A percentile compares a stretch with the other conserved stretches of the same genome.
Conservation (phyloP, 1,140 invertebrate genomes). For the Hylaeus volcanicus region DNA sequence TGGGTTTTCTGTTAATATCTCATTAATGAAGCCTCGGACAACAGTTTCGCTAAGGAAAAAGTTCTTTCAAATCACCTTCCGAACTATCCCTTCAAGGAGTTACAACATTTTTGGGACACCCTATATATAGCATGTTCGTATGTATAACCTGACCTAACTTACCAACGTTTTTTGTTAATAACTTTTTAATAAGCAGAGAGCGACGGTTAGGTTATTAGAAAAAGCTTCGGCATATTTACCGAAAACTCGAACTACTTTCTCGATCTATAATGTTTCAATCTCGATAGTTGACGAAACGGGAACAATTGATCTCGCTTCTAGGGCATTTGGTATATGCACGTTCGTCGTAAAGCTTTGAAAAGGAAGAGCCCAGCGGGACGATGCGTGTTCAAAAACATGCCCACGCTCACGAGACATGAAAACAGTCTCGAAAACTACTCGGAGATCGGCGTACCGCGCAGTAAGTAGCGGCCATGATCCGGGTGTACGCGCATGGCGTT, state of each 20-base stretch:
- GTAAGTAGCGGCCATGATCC: slow-evolving; percentile 73
- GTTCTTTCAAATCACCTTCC: no score
- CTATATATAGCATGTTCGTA: no score
- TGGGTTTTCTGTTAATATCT: no score
- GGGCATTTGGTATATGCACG: slow-evolving; percentile 49
- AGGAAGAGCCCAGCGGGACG: slow-evolving; percentile 1
- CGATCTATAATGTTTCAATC: slow-evolving; percentile 49
- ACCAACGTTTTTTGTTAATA: no score
- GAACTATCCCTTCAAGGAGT: no score
- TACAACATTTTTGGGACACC: no score
- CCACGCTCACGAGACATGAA: slow-evolving; percentile 58
- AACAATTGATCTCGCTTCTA: slow-evolving; percentile 56
- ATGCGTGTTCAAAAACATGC: slow-evolving; percentile 54
- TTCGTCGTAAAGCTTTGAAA: slow-evolving; percentile 47
- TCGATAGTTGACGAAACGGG: slow-evolving; percentile 41
- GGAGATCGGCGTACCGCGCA: slow-evolving; percentile 52
- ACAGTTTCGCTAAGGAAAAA: no score
- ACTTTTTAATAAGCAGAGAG: no score
- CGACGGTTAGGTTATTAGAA: no score
- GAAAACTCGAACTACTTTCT: background rate
- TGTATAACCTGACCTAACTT: no score
- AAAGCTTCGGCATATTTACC: no score
- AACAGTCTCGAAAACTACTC: slow-evolving; percentile 51
- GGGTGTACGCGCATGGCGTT: slow-evolving; percentile 60
- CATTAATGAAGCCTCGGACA: no score